Percentiles rank a stretch among this genome's conserved stretches.
These are phyloP conservation scores for Gambusia holbrooki DNA, from an alignment of 2,113 vertebrate genomes.

Conservation along the genomic window DNA sequence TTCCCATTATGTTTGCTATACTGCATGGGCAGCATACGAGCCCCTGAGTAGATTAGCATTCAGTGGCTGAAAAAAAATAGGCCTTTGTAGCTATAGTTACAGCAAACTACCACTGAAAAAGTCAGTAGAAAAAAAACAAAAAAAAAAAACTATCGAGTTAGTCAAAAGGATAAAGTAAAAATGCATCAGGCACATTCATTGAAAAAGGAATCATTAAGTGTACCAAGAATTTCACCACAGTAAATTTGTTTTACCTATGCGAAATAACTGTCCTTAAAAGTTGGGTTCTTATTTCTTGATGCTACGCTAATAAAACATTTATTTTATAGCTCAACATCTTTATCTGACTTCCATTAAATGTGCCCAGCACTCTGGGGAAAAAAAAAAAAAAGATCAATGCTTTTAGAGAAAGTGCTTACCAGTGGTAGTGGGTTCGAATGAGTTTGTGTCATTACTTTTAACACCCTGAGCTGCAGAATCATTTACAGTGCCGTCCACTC, in stretches of 20 bases:
- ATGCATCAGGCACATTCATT: no score
- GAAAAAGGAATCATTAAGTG: no score
- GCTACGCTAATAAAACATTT: background rate
- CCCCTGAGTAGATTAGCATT: background rate
- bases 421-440: conserved; percentile 27
- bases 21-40: background rate
- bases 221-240: no score
- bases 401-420: conserved; percentile 45
- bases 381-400: background rate
- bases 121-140: no score
- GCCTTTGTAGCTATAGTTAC: no score
- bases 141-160: no score
- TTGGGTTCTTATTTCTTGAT: background rate
- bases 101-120: no score
- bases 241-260: no score
- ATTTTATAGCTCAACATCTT: background rate
- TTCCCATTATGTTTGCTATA: background rate
- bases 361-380: no score
- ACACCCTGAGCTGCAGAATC: conserved; percentile 26
- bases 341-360: background rate
- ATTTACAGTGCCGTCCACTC: conserved; percentile 30
- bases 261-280: background rate
- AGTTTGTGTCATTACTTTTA: conserved; percentile 19
- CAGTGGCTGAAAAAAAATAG: background rate
- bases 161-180: no score